Evolutionary conservation across 2,113 vertebrate genomes (phyloP).

Genomic region (Canis aureus): DNA sequence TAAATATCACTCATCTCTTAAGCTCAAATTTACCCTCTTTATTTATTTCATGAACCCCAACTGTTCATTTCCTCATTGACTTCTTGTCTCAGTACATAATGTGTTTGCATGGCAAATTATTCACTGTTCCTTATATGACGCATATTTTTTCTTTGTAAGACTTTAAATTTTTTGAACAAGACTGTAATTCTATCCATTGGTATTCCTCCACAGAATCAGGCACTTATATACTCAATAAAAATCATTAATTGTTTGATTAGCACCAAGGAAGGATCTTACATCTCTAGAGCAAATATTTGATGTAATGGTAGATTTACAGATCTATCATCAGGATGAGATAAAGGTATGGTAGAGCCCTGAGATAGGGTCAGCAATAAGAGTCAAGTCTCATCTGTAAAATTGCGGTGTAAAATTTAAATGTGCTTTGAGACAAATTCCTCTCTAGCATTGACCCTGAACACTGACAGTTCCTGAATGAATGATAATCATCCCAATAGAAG

Average conservation of each 20-base stretch:
- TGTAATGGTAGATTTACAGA: background rate
- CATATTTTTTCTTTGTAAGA: constrained; percentile 29
- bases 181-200: background rate
- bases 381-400: background rate
- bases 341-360: background rate
- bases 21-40: background rate
- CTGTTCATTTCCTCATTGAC: background rate
- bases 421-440: background rate
- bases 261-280: background rate
- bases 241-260: background rate
- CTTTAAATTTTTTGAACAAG: constrained; percentile 42
- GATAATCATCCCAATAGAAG: background rate
- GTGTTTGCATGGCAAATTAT: constrained; percentile 14
- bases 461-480: background rate
- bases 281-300: constrained; percentile 40
- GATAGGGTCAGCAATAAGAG: background rate
- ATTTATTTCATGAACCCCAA: background rate
- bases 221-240: constrained; percentile 10
- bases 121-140: background rate
- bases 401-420: background rate
- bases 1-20: background rate
- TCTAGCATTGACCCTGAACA: background rate
- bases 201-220: background rate
- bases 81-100: constrained; percentile 10
- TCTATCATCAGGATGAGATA: background rate